Percentiles rank a stretch among this genome's conserved stretches.
Conservation (phyloP, 2,113 vertebrate genomes). For the Orientallactaga bullata region DNA sequence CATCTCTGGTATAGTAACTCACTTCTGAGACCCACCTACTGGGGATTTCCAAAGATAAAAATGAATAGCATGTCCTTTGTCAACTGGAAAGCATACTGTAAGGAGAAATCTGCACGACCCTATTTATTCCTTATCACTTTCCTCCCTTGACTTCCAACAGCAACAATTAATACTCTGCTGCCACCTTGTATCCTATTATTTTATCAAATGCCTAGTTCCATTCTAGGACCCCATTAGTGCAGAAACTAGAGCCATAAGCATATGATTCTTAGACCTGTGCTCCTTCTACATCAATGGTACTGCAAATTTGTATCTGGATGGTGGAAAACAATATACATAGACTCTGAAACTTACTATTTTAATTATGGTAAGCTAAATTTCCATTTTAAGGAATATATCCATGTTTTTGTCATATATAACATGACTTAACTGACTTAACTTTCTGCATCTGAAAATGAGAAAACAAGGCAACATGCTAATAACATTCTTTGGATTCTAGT, state of each 20-base stretch:
- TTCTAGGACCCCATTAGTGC: neutral
- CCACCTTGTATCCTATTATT: neutral
- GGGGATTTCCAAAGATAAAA: conserved; percentile 23
- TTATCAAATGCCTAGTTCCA: conserved; percentile 40
- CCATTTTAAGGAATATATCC: neutral
- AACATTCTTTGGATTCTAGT: conserved; percentile 79
- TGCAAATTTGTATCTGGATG: conserved; percentile 40
- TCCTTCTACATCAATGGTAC: neutral
- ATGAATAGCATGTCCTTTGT: conserved; percentile 17
- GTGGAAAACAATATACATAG: conserved; percentile 8
- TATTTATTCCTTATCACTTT: neutral
- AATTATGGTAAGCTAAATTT: conserved; percentile 41
- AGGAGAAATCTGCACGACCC: neutral
- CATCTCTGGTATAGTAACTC: neutral
- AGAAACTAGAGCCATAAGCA: neutral
- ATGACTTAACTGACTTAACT: conserved; percentile 24
- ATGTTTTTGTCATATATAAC: conserved; percentile 4
- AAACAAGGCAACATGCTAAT: conserved; percentile 38
- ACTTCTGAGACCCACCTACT: conserved; percentile 6
- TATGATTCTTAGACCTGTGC: conserved; percentile 24
- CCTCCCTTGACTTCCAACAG: neutral
- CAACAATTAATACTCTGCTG: conserved; percentile 19
- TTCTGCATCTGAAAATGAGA: conserved; percentile 30
- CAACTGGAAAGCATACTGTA: neutral
- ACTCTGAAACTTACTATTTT: conserved; percentile 13